These are phyloP conservation scores for Thaumetopoea pityocampa DNA, from an alignment of 1,140 invertebrate species.

Conservation along the genomic window DNA sequence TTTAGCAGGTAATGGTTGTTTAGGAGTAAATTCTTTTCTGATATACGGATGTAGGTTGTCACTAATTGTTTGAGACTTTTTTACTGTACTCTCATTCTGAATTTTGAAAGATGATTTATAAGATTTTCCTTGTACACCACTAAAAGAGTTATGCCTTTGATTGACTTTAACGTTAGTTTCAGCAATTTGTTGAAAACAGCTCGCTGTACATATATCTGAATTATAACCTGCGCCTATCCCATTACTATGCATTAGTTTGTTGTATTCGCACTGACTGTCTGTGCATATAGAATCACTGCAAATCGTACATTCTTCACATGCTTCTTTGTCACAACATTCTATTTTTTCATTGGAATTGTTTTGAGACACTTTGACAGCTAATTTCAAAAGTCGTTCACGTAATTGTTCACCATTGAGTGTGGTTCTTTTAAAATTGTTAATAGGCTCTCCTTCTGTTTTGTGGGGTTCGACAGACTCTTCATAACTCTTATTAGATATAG, in stretches of 20 bases:
- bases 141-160: slow-evolving; percentile 73
- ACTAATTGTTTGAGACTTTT: slow-evolving; percentile 65
- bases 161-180: slow-evolving; percentile 45
- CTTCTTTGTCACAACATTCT: slow-evolving; percentile 72
- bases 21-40: slow-evolving; percentile 65
- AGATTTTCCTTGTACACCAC: slow-evolving; percentile 60
- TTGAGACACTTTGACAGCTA: slow-evolving; percentile 73
- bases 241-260: slow-evolving; percentile 64
- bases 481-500: slow-evolving; percentile 41
- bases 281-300: slow-evolving; percentile 71
- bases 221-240: slow-evolving; percentile 65
- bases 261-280: slow-evolving; percentile 70
- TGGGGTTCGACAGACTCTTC: slow-evolving; percentile 33
- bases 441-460: slow-evolving; percentile 51
- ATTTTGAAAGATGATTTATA: slow-evolving; percentile 41
- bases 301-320: slow-evolving; percentile 70
- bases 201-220: slow-evolving; percentile 62
- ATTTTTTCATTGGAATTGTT: slow-evolving; percentile 64
- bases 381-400: slow-evolving; percentile 76
- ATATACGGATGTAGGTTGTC: slow-evolving; percentile 72
- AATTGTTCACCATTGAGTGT: slow-evolving; percentile 79
- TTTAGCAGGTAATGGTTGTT: slow-evolving; percentile 41
- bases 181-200: slow-evolving; percentile 49
- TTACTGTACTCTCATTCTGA: slow-evolving; percentile 54
- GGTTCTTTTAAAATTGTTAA: slow-evolving; percentile 67